Evolutionary conservation across 2,888 invertebrate species (phyloP).

Genomic region (Epirrhoe alternata): DNA sequence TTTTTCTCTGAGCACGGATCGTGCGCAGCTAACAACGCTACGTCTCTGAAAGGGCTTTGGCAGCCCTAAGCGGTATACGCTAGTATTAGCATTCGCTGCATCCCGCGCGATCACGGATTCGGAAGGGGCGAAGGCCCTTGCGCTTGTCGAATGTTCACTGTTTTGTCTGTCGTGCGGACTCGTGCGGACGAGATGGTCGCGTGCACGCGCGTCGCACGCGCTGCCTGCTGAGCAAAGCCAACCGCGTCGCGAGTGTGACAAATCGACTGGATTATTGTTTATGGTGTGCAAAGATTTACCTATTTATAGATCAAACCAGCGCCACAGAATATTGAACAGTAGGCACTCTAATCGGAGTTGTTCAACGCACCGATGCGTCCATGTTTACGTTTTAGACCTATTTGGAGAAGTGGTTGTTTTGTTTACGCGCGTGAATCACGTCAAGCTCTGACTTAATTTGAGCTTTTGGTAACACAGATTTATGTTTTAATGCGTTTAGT

Average conservation of each 20-base stretch:
- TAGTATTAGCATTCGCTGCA: slow-evolving; percentile 77
- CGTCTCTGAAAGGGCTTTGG: slow-evolving; percentile 32
- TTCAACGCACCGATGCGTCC: slow-evolving; percentile 63
- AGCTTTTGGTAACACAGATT: slow-evolving; percentile 55
- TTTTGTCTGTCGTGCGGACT: slow-evolving; percentile 77
- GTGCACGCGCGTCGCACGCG: slow-evolving; percentile 73
- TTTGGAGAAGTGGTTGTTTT: slow-evolving; percentile 68
- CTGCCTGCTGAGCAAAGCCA: slow-evolving; percentile 47
- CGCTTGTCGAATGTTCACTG: slow-evolving; percentile 66
- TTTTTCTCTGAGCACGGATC: slow-evolving; percentile 22
- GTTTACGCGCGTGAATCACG: slow-evolving; percentile 76
- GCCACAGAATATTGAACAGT: slow-evolving; percentile 25
- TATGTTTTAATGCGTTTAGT: slow-evolving; percentile 47
- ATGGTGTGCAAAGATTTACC: slow-evolving; percentile 67
- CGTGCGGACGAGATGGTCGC: slow-evolving; percentile 76
- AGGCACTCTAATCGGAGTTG: slow-evolving; percentile 60
- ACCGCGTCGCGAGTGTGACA: slow-evolving; percentile 65
- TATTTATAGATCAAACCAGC: slow-evolving; percentile 65
- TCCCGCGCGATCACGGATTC: slow-evolving; percentile 80
- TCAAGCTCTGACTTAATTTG: slow-evolving; percentile 61
- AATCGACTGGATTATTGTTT: slow-evolving; percentile 73
- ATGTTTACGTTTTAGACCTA: slow-evolving; percentile 73
- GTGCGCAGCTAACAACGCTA: slow-evolving; percentile 22
- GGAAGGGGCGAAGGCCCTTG: slow-evolving; percentile 82
- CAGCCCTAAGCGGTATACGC: slow-evolving; percentile 53